Evolutionary conservation across 2,888 invertebrate species (phyloP).

Genomic region (Silvanus unidentatus): DNA sequence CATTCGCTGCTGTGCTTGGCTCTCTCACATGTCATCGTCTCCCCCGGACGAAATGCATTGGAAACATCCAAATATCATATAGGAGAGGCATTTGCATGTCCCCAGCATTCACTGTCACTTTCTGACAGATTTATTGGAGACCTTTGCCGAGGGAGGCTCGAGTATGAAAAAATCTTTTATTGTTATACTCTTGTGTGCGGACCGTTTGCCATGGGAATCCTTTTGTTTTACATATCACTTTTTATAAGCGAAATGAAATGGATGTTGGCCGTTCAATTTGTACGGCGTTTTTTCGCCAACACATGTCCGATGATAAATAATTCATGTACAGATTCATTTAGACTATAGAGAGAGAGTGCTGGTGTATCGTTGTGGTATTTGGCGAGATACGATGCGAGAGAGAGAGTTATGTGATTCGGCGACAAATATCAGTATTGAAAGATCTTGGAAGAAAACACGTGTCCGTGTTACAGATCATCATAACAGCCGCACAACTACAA

Average conservation of each 20-base stretch:
- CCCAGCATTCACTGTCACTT: slow-evolving; percentile 30
- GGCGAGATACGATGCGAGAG: slow-evolving; percentile 41
- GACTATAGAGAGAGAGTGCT: too few relatives aligned
- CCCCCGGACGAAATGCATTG: slow-evolving; percentile 21
- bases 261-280: too few relatives aligned
- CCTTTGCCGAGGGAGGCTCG: slow-evolving; percentile 17
- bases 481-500: slow-evolving; percentile 22
- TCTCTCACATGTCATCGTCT: too few relatives aligned
- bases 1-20: slow-evolving; percentile 28
- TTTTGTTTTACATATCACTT: neutral
- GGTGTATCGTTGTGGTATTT: slow-evolving; percentile 28
- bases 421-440: slow-evolving; percentile 38
- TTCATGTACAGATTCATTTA: slow-evolving; percentile 28
- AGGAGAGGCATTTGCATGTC: slow-evolving; percentile 44
- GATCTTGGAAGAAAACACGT: slow-evolving; percentile 38
- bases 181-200: slow-evolving; percentile 32
- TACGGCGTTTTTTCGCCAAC: too few relatives aligned
- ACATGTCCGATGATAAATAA: slow-evolving; percentile 35
- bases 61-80: slow-evolving; percentile 39
- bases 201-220: slow-evolving; percentile 11
- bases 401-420: slow-evolving; percentile 43
- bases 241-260: too few relatives aligned
- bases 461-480: slow-evolving; percentile 40
- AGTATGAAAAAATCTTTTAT: slow-evolving; percentile 35
- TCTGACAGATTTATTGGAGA: slow-evolving; percentile 47